Evolutionary conservation across 2,888 invertebrate species (phyloP), one percentile per base, ranked within the genome.

Genomic region (Psylliodes chrysocephalus): DNA sequence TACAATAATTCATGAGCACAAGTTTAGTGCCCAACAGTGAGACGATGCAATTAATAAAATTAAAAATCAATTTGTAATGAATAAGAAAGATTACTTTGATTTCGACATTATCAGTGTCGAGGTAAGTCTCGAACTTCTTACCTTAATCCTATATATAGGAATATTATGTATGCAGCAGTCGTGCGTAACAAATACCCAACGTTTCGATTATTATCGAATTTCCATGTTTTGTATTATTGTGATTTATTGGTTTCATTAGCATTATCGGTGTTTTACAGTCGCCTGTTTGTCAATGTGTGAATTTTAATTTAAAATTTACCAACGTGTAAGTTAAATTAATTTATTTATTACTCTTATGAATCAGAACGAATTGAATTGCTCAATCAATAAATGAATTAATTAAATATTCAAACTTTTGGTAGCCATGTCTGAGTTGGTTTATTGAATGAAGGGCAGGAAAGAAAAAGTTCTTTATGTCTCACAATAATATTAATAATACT

Each of bases 51-150:
- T 66, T 66, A 68, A 66, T n/a, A n/a, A n/a, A n/a, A n/a, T n/a
- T 66, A 64, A 66, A 68, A 66, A 66, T 51, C 69, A 69, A 66
- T 69, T 69, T 66, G 69, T 66, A 63, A 61, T 53, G 60, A 68
- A 56, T 66, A 63, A n/a, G 64, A 68, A 66, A 69, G 63, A 68
- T 66, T 65, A 65, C 7, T 42, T 42, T 7, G 1, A 42, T 42
- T 42, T 42, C 42, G 17, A 42, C 42, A 42, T 42, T 8, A 42
- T 17, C 18, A 38, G 38, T 12, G 38, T 14, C 14, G 7, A 14
- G 15, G 33, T n/a, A n/a, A n/a, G n/a, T n/a, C n/a, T n/a, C 10
- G 33, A 6, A 33, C 25, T 49, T 49, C 18, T 53, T 35, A 38
- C 14, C 10, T 28, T 59, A 59, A 59, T 51, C 59, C 40, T 42